Conservation (phyloP, 2,797 vertebrate genomes). For the Falco novaeseelandiae region DNA sequence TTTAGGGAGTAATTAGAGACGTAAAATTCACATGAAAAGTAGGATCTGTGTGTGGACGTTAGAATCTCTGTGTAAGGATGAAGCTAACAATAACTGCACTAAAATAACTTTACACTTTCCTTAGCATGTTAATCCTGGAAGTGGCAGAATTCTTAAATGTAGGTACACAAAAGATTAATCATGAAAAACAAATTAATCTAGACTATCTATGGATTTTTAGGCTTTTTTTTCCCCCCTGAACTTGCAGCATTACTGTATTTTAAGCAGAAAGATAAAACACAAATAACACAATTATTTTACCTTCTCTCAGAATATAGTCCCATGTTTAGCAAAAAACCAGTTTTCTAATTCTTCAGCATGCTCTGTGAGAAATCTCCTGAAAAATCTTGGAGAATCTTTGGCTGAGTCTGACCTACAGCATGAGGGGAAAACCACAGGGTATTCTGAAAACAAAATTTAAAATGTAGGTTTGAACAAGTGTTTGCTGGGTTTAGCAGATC, state of each 20-base stretch:
- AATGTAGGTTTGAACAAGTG: background rate
- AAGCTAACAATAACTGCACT: background rate
- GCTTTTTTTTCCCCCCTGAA: background rate
- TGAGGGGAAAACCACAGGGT: background rate
- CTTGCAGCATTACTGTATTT: background rate
- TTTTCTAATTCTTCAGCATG: background rate
- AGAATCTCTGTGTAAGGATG: background rate
- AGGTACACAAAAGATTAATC: background rate
- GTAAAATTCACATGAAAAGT: background rate
- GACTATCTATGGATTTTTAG: background rate
- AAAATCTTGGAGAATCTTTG: background rate
- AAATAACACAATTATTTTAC: background rate
- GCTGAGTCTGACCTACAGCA: background rate
- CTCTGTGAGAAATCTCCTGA: fast-evolving
- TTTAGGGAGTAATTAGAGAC: background rate
- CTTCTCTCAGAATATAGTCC: background rate
- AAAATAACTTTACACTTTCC: background rate
- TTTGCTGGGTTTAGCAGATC: background rate
- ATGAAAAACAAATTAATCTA: background rate
- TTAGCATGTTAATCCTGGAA: background rate
- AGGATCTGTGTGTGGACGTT: background rate
- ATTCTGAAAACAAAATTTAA: background rate
- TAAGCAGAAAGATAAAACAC: background rate
- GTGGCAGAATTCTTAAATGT: background rate
- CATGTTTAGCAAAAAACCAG: fast-evolving